Evolutionary conservation across 2,888 invertebrate species (phyloP), one percentile per base, ranked within the genome.

Genomic region (Bugula neritina): DNA sequence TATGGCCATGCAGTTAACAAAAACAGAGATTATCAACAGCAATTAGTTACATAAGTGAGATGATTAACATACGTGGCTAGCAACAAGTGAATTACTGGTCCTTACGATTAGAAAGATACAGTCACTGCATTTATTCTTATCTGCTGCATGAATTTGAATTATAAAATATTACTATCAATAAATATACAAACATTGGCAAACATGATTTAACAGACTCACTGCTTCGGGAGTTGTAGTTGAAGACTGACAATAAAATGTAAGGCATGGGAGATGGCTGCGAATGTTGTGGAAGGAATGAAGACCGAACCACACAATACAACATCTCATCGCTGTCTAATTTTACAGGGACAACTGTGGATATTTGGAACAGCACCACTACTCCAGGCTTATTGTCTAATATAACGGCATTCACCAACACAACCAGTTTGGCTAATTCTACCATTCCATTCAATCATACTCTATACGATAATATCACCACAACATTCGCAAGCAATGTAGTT

Each of bases 61-160:
- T 58, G 58, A 58, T 29, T 21, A 58, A 58, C 25, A 58, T 58
- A n/a, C 43, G 17, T 43, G 43, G 43, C 17, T 43, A 43, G 43
- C 43, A 43, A 43, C 43, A 5, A 43, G 5, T 43, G 17, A 17
- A 43, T 43, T 43, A 43, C 43, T n/a, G n/a, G n/a, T n/a, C n/a
- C n/a, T 10, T 43, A 43, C 10, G 43, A 43, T 43, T 43, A 10
- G 17, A 43, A 43, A 43, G 43, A 43, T 10, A 43, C 43, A 5
- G 43, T 43, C 43, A 43, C 10, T 17, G 17, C 17, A 17, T 43
- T 43, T 43, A 43, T 43, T 17, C 43, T 43, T 43, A 43, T 43
- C 43, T 43, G 10, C 5, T 10, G 43, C 43, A 43, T 43, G 43
- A 43, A 43, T 17, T 10, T 43, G 43, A 43, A 43, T 43, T 43